Percentiles rank a stretch among this genome's conserved stretches.
Conservation (phyloP, 2,113 vertebrate genomes). For the Harpagus bidentatus region DNA sequence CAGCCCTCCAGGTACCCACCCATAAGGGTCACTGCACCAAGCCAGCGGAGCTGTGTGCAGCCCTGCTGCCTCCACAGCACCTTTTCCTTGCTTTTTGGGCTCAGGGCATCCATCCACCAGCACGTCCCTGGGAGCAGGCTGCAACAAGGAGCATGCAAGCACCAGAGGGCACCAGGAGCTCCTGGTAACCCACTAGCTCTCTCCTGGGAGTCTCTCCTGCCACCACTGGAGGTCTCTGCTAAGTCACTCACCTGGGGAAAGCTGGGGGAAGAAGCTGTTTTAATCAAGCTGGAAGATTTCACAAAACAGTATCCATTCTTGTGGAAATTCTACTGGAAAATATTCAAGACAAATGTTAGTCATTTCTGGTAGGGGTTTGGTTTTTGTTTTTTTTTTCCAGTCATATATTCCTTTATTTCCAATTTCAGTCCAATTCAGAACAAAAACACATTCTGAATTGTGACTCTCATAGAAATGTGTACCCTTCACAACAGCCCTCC, state of each 20-base stretch:
- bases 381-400: not conserved
- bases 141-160: not conserved
- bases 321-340: not conserved
- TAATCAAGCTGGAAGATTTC: not conserved
- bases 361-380: not conserved
- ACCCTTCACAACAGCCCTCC: not conserved
- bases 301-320: no score
- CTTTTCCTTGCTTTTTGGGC: not conserved
- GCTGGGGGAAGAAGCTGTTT: not conserved
- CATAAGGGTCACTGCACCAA: not conserved
- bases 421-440: not conserved
- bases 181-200: not conserved
- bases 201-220: not conserved
- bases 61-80: not conserved
- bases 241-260: not conserved
- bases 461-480: not conserved
- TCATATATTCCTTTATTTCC: not conserved
- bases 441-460: not conserved
- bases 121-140: fast-evolving
- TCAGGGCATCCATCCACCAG: not conserved
- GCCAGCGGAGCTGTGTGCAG: not conserved
- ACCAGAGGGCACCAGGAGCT: not conserved
- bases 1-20: not conserved
- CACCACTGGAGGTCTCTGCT: not conserved
- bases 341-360: not conserved